Conservation (phyloP, 2,113 vertebrate species). For the Chaetodon auriga region DNA sequence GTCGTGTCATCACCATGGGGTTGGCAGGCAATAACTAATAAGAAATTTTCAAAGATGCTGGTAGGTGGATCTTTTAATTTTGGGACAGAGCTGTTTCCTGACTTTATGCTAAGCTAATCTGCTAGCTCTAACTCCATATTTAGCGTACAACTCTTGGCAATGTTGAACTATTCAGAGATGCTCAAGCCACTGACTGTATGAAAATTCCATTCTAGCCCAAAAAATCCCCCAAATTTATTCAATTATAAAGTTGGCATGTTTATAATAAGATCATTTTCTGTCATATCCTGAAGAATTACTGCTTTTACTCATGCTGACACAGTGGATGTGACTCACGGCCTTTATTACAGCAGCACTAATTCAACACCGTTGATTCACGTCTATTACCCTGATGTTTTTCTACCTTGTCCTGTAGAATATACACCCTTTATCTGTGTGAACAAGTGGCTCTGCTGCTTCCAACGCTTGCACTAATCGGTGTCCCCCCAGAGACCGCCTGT, state of each 20-base stretch:
- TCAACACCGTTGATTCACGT: neutral
- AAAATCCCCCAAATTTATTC: neutral
- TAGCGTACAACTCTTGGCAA: neutral
- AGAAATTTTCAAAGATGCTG: too few species aligned
- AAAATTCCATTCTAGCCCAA: neutral
- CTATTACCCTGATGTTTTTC: conserved; percentile 1
- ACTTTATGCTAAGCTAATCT: conserved; percentile 1
- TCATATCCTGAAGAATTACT: neutral
- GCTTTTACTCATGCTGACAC: neutral
- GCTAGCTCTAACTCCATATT: too few species aligned
- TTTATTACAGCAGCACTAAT: neutral
- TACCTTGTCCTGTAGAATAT: conserved; percentile 11
- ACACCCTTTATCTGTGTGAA: conserved; percentile 43
- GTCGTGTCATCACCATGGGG: too few species aligned
- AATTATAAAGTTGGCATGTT: neutral
- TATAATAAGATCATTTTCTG: neutral
- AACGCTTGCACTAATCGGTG: conserved; percentile 56
- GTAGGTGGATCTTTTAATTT: too few species aligned
- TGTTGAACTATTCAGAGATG: neutral
- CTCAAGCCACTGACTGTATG: neutral
- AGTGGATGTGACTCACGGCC: neutral
- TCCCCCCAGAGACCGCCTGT: conserved; percentile 64
- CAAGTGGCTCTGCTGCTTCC: conserved; percentile 33
- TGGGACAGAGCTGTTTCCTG: neutral
- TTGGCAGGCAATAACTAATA: too few species aligned